Evolutionary conservation across 2,888 invertebrate genomes (phyloP).

Genomic region (Cancer borealis): DNA sequence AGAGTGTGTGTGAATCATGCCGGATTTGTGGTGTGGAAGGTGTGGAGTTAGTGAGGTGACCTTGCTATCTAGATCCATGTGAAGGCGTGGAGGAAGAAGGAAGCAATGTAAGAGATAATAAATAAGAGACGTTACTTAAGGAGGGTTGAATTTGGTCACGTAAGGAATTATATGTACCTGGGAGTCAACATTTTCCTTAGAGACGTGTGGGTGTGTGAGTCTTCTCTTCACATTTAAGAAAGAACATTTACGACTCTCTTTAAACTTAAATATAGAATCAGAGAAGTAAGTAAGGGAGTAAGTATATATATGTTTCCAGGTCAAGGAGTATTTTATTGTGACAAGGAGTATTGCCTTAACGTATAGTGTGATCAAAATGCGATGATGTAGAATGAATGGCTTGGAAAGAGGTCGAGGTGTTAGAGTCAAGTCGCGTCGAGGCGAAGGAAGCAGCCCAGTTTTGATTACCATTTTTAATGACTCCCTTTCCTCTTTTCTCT

Average conservation of each 20-base stretch:
- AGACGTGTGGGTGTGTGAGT: background rate
- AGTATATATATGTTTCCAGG: background rate
- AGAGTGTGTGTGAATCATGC: background rate
- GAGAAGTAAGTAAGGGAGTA: background rate
- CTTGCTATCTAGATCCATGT: no score
- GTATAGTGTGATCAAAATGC: constrained; percentile 4
- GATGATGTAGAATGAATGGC: constrained; percentile 22
- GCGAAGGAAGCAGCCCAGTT: background rate
- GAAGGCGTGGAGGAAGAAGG: no score
- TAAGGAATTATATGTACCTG: background rate
- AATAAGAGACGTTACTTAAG: background rate
- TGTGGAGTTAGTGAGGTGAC: no score
- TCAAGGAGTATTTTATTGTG: background rate
- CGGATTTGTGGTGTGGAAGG: background rate
- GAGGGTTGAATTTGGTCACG: background rate
- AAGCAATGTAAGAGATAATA: no score
- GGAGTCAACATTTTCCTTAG: background rate
- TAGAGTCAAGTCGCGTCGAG: background rate
- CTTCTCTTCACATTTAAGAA: background rate
- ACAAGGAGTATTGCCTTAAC: background rate
- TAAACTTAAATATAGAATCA: background rate
- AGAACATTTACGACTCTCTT: background rate
- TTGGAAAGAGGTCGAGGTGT: background rate
- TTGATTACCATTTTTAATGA: background rate
- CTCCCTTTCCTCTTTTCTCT: background rate